Base-by-base conservation (phyloP, 2,797 vertebrate genomes). In the Sebastolobus altivelis region DNA sequence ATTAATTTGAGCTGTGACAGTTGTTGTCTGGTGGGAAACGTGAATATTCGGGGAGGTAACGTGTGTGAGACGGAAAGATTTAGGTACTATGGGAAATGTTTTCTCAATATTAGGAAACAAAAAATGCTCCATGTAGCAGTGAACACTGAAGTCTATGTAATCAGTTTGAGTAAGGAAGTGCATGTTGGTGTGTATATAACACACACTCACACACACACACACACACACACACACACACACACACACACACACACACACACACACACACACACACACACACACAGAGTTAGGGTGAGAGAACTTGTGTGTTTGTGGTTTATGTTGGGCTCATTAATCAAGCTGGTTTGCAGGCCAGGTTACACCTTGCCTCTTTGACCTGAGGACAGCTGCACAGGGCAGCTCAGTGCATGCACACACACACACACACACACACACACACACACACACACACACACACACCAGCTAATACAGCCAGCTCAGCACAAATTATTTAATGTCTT, bases 271-370 rank as follows among this genome's bases (percentile, higher is more conserved):
- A 55, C 35, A 58, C 12, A 49, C 35, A 54, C 55, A 33, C 25
- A 35, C 29, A 63, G 6, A 25, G 40, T 73, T 46, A 8, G 52
- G 52, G 77, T 71, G 72, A 55, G 72, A 69, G 71, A 65, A 54
- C 70, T 74, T 77, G 77, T 85, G 72, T 80, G 76, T 59, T 25
- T 25, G 25, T 25, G 25, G 80, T 83, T 78, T 70, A 46, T 82
- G 70, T 76, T 59, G 40, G 71, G 18, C 77, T 90, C 92, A 93
- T 94, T 92, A 93, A 93, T 94, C 93, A 93, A 79, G 74, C 77
- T 69, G 43, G 84, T 90, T 88, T 90, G 58, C 79, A 62, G 84
- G 85, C 81, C 79, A 69, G 75, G 82, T 83, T 72, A 86, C 85
- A 91, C 88, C 76, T 88, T 84, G 84, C 49, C 79, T 86, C 84